A percentile compares a stretch with the other conserved stretches of the same genome.
These are phyloP conservation scores for Tipula unca DNA, from an alignment of 2,888 invertebrate genomes.

Conservation along the genomic window DNA sequence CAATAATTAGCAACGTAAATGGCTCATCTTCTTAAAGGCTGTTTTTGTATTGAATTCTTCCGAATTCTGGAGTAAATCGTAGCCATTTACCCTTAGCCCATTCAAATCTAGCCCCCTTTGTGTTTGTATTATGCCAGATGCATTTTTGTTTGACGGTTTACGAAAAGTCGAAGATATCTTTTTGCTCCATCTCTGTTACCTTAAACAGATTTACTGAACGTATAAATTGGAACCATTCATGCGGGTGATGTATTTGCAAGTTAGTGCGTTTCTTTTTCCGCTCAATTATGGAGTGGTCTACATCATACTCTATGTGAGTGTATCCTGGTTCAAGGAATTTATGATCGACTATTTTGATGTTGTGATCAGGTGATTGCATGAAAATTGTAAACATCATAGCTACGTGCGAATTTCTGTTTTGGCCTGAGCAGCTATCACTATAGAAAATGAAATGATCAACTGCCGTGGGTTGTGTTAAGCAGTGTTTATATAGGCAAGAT, in stretches of 20 bases:
- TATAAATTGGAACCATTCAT: neutral
- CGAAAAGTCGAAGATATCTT: neutral
- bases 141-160: neutral
- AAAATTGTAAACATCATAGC: neutral
- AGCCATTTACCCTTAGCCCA: neutral
- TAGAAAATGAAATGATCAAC: neutral
- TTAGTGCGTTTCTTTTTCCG: neutral
- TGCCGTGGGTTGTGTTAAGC: neutral
- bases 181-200: neutral
- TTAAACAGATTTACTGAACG: neutral
- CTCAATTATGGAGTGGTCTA: neutral
- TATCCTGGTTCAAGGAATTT: neutral
- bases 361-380: neutral
- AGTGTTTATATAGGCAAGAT: neutral
- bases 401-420: neutral
- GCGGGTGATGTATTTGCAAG: neutral
- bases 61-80: neutral
- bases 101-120: neutral
- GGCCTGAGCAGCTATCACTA: neutral
- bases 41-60: neutral
- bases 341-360: neutral
- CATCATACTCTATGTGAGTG: neutral
- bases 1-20: too few relatives aligned
- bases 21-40: neutral
- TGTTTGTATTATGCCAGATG: neutral